Evolutionary conservation across 1,140 invertebrate genomes (phyloP).

Genomic region (Drosophila arawakana): DNA sequence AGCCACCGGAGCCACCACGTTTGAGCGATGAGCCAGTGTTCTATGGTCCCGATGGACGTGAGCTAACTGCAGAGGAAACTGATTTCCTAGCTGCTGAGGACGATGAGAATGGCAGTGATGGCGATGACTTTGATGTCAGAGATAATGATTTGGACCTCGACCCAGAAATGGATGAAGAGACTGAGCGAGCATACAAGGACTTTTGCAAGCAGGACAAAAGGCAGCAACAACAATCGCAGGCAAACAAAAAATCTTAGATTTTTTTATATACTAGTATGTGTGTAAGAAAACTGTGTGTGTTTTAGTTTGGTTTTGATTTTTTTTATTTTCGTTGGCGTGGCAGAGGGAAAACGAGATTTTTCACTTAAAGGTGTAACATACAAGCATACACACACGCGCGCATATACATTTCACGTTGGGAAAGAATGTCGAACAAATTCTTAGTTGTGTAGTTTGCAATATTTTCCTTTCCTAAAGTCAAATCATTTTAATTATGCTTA

Average conservation of each 20-base stretch:
- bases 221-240: slow-evolving; percentile 20
- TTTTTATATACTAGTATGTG: slow-evolving; percentile 25
- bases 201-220: slow-evolving; percentile 79
- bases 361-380: too few relatives aligned
- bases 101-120: slow-evolving; percentile 68
- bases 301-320: background rate
- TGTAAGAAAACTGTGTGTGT: slow-evolving; percentile 43
- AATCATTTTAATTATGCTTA: slow-evolving; percentile 37
- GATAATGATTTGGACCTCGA: slow-evolving; percentile 85
- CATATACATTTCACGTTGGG: slow-evolving; percentile 14
- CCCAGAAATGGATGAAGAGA: slow-evolving; percentile 86
- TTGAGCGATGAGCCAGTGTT: slow-evolving; percentile 84
- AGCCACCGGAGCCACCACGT: slow-evolving; percentile 65
- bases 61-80: slow-evolving; percentile 85
- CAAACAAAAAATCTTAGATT: slow-evolving; percentile 63
- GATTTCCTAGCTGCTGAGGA: slow-evolving; percentile 83
- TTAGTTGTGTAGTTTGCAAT: slow-evolving; percentile 36
- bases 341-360: slow-evolving; percentile 10
- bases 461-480: slow-evolving; percentile 19
- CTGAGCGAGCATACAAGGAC: slow-evolving; percentile 85
- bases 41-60: slow-evolving; percentile 85
- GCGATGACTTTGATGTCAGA: slow-evolving; percentile 78
- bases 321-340: slow-evolving; percentile 26
- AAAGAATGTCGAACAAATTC: slow-evolving; percentile 28
- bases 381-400: background rate